These are phyloP conservation scores for Cephalophus harveyi DNA, from an alignment of 2,113 vertebrate genomes.

Conservation along the genomic window DNA sequence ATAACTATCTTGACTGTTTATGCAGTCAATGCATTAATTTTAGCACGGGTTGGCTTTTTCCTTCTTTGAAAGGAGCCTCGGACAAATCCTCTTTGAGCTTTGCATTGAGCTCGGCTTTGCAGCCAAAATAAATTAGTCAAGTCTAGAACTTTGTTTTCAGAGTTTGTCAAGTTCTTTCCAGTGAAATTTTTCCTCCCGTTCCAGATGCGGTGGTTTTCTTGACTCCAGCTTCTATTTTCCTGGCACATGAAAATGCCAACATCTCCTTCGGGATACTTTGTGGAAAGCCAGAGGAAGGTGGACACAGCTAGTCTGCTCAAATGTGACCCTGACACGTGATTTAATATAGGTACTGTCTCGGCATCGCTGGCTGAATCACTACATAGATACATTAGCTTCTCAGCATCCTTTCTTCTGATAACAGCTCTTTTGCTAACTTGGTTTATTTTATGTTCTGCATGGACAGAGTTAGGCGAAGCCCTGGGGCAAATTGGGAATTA, in stretches of 20 bases:
- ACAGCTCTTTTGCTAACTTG: background rate
- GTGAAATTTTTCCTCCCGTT: conserved; percentile 82
- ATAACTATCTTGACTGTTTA: conserved; percentile 70
- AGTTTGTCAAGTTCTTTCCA: conserved; percentile 85
- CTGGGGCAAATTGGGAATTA: conserved; percentile 42
- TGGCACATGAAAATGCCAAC: conserved; percentile 69
- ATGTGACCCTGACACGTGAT: background rate
- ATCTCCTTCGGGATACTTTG: conserved; percentile 51
- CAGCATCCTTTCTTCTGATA: conserved; percentile 19
- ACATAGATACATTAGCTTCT: background rate
- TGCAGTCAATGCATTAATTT: conserved; percentile 73
- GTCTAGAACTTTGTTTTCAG: conserved; percentile 85
- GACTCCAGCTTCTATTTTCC: conserved; percentile 80
- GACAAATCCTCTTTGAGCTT: conserved; percentile 80
- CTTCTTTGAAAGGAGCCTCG: conserved; percentile 72
- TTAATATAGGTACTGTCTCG: background rate
- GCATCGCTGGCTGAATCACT: background rate
- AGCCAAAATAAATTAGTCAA: conserved; percentile 84
- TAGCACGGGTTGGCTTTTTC: conserved; percentile 70
- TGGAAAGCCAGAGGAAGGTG: background rate
- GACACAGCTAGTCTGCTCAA: background rate
- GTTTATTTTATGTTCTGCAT: conserved; percentile 47
- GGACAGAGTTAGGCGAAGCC: background rate
- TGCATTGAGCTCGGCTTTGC: conserved; percentile 78
- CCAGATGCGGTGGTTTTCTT: conserved; percentile 86